Conservation (phyloP, 2,888 invertebrate species). For the Pseudococcus longispinus region DNA sequence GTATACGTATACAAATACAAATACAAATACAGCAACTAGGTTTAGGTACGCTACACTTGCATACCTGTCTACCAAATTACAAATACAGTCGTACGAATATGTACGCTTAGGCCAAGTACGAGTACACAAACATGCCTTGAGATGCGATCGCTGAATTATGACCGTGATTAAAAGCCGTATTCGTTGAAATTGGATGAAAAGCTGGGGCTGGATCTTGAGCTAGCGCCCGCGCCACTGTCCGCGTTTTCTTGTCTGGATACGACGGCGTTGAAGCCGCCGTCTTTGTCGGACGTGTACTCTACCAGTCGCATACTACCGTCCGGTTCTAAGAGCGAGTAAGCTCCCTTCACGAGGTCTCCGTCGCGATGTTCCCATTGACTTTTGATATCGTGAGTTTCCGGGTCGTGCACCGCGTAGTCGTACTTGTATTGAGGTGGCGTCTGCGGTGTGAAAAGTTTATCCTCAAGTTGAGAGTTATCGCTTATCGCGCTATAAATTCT, state of each 20-base stretch:
- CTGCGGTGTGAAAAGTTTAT: slow-evolving; percentile 57
- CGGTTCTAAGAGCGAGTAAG: slow-evolving; percentile 68
- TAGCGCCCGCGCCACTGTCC: slow-evolving; percentile 61
- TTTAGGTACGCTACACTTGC: too few species aligned
- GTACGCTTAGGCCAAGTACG: too few species aligned
- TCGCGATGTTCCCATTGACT: slow-evolving; percentile 65
- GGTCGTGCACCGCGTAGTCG: slow-evolving; percentile 65
- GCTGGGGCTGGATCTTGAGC: neutral
- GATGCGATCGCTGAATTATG: neutral
- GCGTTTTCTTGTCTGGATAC: slow-evolving; percentile 62
- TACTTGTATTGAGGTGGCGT: slow-evolving; percentile 64
- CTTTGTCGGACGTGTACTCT: slow-evolving; percentile 78
- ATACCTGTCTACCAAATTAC: too few species aligned
- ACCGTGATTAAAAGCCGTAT: neutral
- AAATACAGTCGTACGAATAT: too few species aligned
- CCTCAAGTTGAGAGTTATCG: neutral
- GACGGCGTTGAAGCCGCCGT: slow-evolving; percentile 78
- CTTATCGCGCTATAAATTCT: neutral
- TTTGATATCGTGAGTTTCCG: slow-evolving; percentile 65
- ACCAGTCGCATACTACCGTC: slow-evolving; percentile 79
- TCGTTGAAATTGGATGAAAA: neutral
- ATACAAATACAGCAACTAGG: too few species aligned
- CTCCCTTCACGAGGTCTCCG: slow-evolving; percentile 64
- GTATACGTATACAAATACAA: too few species aligned
- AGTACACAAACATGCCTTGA: neutral